phyloP scores from a whole-genome alignment of 2,888 invertebrate genomes.

The Esperia sulphurella region DNA sequence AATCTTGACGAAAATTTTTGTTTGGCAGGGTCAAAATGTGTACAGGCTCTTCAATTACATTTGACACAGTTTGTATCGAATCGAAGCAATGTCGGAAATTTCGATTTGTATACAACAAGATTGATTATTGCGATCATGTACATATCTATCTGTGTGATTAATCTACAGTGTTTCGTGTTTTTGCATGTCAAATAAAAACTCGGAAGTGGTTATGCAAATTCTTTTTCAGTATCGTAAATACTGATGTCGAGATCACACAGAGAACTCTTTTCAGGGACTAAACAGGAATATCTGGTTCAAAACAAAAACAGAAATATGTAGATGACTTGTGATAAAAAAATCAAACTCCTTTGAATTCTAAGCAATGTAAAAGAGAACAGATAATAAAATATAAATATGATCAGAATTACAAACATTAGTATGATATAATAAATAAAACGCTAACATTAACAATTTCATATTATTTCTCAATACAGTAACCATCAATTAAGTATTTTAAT shows the following conservation, averaged over 20 bases:
- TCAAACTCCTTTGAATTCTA: no score
- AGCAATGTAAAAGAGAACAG: no score
- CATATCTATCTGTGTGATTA: conserved; percentile 37
- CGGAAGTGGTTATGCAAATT: conserved; percentile 4
- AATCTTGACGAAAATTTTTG: conserved; percentile 69
- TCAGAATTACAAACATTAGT: no score
- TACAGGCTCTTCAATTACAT: conserved; percentile 69
- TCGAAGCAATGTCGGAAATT: conserved; percentile 25
- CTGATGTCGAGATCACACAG: no score
- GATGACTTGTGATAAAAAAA: no score
- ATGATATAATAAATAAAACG: no score
- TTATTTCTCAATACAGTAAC: neutral
- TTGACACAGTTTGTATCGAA: conserved; percentile 51
- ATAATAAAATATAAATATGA: no score
- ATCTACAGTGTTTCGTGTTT: conserved; percentile 32
- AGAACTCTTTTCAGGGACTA: no score
- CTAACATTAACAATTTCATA: no score
- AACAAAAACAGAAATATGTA: no score
- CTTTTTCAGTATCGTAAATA: neutral
- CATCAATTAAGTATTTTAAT: neutral
- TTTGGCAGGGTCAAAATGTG: conserved; percentile 67
- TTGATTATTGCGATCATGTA: conserved; percentile 46
- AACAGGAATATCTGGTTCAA: no score
- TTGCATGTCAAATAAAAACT: conserved; percentile 27
- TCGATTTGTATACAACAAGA: conserved; percentile 27